Conservation (phyloP, 92 coral and sea anemone species). For the Bergia puertoricense region DNA sequence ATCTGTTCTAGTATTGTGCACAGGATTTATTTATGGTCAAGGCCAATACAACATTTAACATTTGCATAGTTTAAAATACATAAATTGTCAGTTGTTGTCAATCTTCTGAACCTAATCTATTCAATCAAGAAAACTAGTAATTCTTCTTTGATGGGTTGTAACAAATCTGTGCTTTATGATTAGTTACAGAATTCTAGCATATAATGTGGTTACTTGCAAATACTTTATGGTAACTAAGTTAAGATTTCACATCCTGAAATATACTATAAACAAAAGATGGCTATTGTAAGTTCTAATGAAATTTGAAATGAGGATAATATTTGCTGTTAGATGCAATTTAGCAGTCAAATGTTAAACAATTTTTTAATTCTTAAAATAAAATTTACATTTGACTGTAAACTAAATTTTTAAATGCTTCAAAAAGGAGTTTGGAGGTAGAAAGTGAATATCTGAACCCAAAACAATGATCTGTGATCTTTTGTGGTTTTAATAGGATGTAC, state of each 20-base stretch:
- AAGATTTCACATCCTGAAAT: not conserved
- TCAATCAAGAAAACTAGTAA: not conserved
- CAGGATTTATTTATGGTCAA: not conserved
- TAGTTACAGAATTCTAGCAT: not conserved
- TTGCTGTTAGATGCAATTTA: not conserved
- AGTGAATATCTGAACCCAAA: conserved; percentile 6
- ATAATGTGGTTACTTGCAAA: conserved; percentile 5
- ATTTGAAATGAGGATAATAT: not conserved
- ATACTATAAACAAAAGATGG: not conserved
- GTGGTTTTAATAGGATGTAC: not conserved
- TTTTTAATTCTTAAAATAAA: conserved; percentile 1
- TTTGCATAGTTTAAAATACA: conserved; percentile 1
- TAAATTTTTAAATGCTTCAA: not conserved
- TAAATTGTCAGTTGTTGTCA: not conserved
- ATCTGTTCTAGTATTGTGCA: not conserved
- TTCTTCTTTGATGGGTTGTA: not conserved
- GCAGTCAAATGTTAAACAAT: conserved; percentile 14
- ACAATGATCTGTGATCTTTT: conserved; percentile 29
- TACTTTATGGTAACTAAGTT: not conserved
- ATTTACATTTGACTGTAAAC: not conserved
- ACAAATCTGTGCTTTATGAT: not conserved
- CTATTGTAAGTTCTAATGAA: not conserved
- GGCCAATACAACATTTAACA: not conserved
- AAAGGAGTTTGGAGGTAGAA: not conserved
- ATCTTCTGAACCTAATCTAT: not conserved